phyloP scores from a whole-genome alignment of 2,797 vertebrate species.

The Lepus townsendii region DNA sequence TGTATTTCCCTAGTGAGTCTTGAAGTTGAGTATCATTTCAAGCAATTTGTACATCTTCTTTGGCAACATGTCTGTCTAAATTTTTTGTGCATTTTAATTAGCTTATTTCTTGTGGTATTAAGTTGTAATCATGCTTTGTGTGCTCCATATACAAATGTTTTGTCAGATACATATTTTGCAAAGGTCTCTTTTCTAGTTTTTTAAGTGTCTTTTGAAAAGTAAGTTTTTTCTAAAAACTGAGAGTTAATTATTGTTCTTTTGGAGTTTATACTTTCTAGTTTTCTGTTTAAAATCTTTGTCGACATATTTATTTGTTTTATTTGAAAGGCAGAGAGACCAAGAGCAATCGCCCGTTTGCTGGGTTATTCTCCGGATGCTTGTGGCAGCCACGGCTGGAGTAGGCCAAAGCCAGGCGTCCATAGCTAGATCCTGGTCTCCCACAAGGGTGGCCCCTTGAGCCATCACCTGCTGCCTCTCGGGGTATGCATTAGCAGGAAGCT shows the following conservation, averaged over 20 bases:
- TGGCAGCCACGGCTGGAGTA: too few species aligned
- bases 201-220: conserved; percentile 5
- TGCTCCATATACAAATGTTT: background rate
- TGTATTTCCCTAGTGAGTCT: background rate
- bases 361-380: too few species aligned
- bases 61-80: background rate
- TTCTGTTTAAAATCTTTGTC: too few species aligned
- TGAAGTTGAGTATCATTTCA: background rate
- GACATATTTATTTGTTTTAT: too few species aligned
- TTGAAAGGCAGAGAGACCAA: too few species aligned
- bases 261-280: background rate
- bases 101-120: background rate
- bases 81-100: background rate
- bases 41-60: background rate
- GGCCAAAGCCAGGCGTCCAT: too few species aligned
- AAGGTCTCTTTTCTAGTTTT: conserved; percentile 10
- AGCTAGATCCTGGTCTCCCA: too few species aligned
- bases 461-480: too few species aligned
- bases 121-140: background rate
- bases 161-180: background rate
- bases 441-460: too few species aligned
- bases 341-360: too few species aligned
- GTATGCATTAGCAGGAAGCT: too few species aligned
- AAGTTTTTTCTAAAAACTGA: background rate
- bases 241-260: background rate